These are phyloP conservation scores for Apomyelois bistriatella DNA, from an alignment of 2,888 invertebrate species.

Conservation along the genomic window DNA sequence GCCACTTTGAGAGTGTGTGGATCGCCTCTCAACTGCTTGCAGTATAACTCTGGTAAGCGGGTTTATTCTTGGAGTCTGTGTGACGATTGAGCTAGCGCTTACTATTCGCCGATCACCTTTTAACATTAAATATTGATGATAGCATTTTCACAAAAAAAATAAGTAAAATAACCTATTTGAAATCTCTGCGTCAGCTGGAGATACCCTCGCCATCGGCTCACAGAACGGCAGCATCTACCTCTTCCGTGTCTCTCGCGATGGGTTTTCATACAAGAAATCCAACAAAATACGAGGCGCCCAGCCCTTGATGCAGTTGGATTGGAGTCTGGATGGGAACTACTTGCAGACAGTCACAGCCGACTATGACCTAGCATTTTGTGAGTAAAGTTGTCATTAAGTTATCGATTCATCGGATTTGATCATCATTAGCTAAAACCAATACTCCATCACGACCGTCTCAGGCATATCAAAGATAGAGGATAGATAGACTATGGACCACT, in stretches of 20 bases:
- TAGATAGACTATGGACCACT: too few relatives aligned
- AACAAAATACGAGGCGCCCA: constrained; percentile 93
- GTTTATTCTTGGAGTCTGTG: not conserved
- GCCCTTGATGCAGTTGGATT: constrained; percentile 91
- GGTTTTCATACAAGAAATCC: constrained; percentile 93
- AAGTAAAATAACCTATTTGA: not conserved
- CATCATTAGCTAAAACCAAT: too few relatives aligned
- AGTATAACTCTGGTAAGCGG: constrained; percentile 89
- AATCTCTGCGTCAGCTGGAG: constrained; percentile 83
- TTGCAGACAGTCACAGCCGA: constrained; percentile 94
- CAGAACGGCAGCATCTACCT: constrained; percentile 88
- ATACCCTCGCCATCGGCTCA: constrained; percentile 92
- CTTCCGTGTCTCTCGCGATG: constrained; percentile 92
- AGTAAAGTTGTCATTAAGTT: constrained; percentile 51
- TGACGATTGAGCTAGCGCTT: not conserved
- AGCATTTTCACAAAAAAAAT: too few relatives aligned
- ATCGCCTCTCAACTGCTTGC: constrained; percentile 91
- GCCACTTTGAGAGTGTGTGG: constrained; percentile 92
- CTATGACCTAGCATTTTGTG: constrained; percentile 93
- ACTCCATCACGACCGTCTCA: too few relatives aligned
- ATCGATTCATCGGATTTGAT: not conserved
- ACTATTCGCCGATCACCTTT: not conserved
- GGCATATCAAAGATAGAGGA: too few relatives aligned
- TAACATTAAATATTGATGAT: too few relatives aligned
- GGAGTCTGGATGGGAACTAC: constrained; percentile 94